Evolutionary conservation across 2,113 vertebrate genomes (phyloP).

Genomic region (Sorex araneus): DNA sequence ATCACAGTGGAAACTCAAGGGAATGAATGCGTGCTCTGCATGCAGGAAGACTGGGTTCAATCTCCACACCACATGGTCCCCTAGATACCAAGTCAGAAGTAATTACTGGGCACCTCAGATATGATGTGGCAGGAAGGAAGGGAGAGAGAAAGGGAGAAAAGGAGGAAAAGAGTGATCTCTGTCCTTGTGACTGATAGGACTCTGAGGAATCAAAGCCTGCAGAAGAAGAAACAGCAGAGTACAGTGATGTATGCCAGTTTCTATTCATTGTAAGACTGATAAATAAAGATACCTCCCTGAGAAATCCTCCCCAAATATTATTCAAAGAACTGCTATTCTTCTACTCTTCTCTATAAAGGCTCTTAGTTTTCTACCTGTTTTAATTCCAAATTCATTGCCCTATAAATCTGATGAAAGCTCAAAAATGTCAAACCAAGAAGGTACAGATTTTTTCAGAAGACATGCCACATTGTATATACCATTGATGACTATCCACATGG

Average conservation of each 20-base stretch:
- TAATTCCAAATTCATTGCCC: slow-evolving; percentile 94
- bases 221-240: slow-evolving; percentile 95
- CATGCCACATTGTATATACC: slow-evolving; percentile 81
- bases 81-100: no score
- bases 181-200: slow-evolving; percentile 90
- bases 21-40: not conserved
- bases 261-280: slow-evolving; percentile 87
- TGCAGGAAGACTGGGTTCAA: no score
- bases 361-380: slow-evolving; percentile 93
- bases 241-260: slow-evolving; percentile 92
- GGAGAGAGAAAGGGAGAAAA: not conserved
- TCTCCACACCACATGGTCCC: no score
- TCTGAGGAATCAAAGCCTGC: slow-evolving; percentile 92
- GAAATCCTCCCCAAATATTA: slow-evolving; percentile 94
- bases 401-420: slow-evolving; percentile 89
- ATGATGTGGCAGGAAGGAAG: not conserved
- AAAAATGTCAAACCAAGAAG: slow-evolving; percentile 90
- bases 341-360: slow-evolving; percentile 93
- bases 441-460: slow-evolving; percentile 87
- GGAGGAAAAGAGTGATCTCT: slow-evolving; percentile 84
- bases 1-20: slow-evolving; percentile 89
- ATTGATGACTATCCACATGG: slow-evolving; percentile 90
- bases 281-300: slow-evolving; percentile 87
- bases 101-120: no score
- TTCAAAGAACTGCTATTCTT: slow-evolving; percentile 94